Percentiles rank a stretch among this genome's conserved stretches.
phyloP scores from a whole-genome alignment of 2,888 invertebrate species.

The Dryococelus australis region DNA sequence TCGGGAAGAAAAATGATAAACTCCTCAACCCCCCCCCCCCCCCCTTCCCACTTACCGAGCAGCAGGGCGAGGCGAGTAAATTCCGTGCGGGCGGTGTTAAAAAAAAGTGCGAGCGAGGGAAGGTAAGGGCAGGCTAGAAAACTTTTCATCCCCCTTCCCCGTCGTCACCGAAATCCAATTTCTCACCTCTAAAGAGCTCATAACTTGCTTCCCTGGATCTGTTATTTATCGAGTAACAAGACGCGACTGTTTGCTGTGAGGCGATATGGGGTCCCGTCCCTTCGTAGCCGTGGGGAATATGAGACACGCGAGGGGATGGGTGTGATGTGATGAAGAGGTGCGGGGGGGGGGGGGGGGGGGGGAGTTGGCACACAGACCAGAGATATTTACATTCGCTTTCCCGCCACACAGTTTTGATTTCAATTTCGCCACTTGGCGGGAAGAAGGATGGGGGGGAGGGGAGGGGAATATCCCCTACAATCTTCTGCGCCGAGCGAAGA shows the following conservation, averaged over 20 bases:
- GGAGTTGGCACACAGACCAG: neutral
- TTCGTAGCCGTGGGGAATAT: constrained; percentile 23
- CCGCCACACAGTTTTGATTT: constrained; percentile 18
- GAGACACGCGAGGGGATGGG: constrained; percentile 1
- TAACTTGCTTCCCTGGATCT: constrained; percentile 43
- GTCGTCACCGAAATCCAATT: constrained; percentile 40
- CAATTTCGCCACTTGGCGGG: constrained; percentile 26
- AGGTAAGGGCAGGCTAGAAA: neutral
- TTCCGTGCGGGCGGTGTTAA: neutral
- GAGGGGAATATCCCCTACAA: neutral
- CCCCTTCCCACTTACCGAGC: neutral
- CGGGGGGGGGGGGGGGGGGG: neutral
- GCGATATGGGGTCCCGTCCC: constrained; percentile 23
- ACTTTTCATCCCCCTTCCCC: constrained; percentile 30
- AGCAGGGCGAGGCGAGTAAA: neutral
- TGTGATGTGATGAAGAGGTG: neutral
- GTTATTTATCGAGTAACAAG: constrained; percentile 45
- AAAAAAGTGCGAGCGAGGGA: neutral
- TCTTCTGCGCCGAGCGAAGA: no score
- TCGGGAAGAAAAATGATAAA: constrained; percentile 27
- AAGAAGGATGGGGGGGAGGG: neutral
- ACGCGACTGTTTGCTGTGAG: constrained; percentile 42
- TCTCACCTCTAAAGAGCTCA: constrained; percentile 46
- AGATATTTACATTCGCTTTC: constrained; percentile 26
- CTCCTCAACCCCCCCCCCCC: neutral